phyloP scores from a whole-genome alignment of 2,797 vertebrate species.

The Pseudochaenichthys georgianus region DNA sequence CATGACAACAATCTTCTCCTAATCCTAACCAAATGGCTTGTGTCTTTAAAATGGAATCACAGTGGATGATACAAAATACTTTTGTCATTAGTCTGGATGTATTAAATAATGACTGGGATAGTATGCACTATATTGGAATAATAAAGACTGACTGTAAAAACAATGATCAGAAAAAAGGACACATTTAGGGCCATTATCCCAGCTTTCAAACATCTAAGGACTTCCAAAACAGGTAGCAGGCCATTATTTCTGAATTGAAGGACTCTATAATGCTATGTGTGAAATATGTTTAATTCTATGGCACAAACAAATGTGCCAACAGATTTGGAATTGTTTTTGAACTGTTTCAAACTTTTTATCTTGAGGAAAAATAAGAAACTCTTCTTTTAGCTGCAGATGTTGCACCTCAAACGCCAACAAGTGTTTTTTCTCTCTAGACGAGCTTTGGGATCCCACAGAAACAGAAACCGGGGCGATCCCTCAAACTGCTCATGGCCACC shows the following conservation, averaged over 20 bases:
- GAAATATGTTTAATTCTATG: neutral
- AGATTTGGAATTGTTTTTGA: neutral
- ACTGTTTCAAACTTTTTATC: neutral
- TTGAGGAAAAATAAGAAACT: constrained; percentile 14
- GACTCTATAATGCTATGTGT: neutral
- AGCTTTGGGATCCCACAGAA: constrained; percentile 48
- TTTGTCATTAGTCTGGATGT: too few relatives aligned
- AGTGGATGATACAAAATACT: neutral
- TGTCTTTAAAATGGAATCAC: neutral
- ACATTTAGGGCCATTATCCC: neutral
- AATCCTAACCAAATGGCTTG: neutral
- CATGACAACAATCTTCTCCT: neutral
- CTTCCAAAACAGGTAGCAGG: neutral
- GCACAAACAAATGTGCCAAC: neutral
- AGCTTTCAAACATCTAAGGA: neutral
- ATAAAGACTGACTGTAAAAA: neutral
- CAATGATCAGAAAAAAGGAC: neutral
- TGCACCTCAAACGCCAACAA: constrained; percentile 36
- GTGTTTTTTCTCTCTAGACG: constrained; percentile 11
- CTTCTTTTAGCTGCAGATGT: constrained; percentile 23
- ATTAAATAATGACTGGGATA: too few relatives aligned
- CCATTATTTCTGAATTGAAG: neutral
- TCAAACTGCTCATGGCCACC: constrained; percentile 63
- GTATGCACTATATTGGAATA: too few relatives aligned
- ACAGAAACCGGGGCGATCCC: constrained; percentile 50